Evolutionary conservation across 2,888 invertebrate genomes (phyloP), one percentile per base, ranked within the genome.

Genomic region (Aphodius granarius): DNA sequence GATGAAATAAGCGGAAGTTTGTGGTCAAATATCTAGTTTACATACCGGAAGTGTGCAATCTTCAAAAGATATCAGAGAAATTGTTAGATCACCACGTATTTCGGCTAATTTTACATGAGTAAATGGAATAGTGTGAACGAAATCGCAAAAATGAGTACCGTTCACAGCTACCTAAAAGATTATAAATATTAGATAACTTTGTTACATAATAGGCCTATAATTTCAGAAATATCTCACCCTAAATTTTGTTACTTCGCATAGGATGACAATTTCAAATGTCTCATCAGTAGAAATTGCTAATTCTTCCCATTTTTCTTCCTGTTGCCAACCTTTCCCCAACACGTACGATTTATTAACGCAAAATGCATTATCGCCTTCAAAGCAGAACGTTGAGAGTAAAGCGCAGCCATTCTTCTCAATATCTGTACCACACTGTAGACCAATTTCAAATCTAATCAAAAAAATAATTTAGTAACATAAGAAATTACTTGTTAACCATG

Each of bases 231-330:
- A 65, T 5, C 16, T 65, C 21, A 68, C 68, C 21, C 22, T 68
- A 68, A 68, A 68, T 68, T 68, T 68, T 20, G 68, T 68, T 16
- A 68, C 68, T 20, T 68, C 68, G 20, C 68, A 68, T 68, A 21
- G 20, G 0, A 68, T 20, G 19, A 68, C 22, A 20, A 68, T 20
- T 22, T 68, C 68, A 22, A 68, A 68, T 9, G 15, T 20, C 21
- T 68, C 68, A 18, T 22, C 68, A 9, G 20, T 20, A 9, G n/a
- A n/a, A 68, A 68, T 22, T 6, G 15, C n/a, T n/a, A 68, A n/a
- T 21, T 68, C 68, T n/a, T 68, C 68, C 9, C 20, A 6, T 68
- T 22, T 20, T n/a, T 20, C 22, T 68, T 68, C 68, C n/a, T 68
- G 68, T 3, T 5, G 0, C 68, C 68, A 68, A n/a, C 68, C 68